Percentiles rank a stretch among this genome's conserved stretches.
These are phyloP conservation scores for Epistrophella euchroma DNA, from an alignment of 2,888 invertebrate genomes.

Conservation along the genomic window DNA sequence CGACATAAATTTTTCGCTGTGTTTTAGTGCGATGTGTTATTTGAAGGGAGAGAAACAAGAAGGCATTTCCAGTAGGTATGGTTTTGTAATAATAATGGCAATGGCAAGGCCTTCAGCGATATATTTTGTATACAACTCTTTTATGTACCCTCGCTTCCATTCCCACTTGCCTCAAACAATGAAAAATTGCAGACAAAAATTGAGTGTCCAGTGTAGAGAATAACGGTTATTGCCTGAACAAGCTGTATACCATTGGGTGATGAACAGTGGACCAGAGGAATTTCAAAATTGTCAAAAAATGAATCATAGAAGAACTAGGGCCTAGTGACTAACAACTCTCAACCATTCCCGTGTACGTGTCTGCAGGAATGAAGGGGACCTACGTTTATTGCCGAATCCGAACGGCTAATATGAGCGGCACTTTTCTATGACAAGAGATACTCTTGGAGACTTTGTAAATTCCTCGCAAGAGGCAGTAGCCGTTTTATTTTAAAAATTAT, in stretches of 20 bases:
- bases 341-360: too few relatives aligned
- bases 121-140: constrained; percentile 8
- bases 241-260: neutral
- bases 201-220: constrained; percentile 7
- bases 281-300: neutral
- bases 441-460: too few relatives aligned
- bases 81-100: constrained; percentile 36
- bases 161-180: constrained; percentile 4
- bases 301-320: too few relatives aligned
- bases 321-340: too few relatives aligned
- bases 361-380: too few relatives aligned
- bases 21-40: constrained; percentile 30
- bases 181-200: constrained; percentile 43
- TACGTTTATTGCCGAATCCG: too few relatives aligned
- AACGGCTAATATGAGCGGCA: too few relatives aligned
- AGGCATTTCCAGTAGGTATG: neutral
- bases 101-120: constrained; percentile 34
- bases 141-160: neutral
- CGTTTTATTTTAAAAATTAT: too few relatives aligned
- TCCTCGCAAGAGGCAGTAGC: too few relatives aligned
- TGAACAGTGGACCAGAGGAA: neutral
- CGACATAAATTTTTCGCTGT: neutral
- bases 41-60: constrained; percentile 4
- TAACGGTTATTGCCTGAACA: constrained; percentile 50
- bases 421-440: too few relatives aligned